phyloP scores from a whole-genome alignment of 2,797 vertebrate species.

The Lycodopsis pacificus region DNA sequence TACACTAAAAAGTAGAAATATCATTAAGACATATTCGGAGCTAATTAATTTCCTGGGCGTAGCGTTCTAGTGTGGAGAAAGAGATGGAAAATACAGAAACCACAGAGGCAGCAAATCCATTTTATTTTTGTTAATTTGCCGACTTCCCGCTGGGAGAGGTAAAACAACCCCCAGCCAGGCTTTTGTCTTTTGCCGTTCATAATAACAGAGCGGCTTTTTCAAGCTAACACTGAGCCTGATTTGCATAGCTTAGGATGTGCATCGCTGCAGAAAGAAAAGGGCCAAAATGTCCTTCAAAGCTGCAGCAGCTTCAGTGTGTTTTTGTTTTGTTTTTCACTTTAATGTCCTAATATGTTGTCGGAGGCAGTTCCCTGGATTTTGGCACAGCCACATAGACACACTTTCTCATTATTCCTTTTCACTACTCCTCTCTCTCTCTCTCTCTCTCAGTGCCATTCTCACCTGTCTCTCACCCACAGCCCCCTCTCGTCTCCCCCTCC shows the following conservation, averaged over 20 bases:
- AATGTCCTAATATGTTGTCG: constrained; percentile 75
- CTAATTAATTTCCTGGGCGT: constrained; percentile 85
- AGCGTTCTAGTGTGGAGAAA: constrained; percentile 70
- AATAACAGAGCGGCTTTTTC: constrained; percentile 84
- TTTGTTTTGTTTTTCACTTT: constrained; percentile 65
- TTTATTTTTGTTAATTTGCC: constrained; percentile 80
- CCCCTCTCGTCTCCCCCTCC: constrained; percentile 17
- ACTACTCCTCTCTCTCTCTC: constrained; percentile 4
- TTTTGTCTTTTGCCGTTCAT: constrained; percentile 81
- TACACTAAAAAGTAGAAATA: constrained; percentile 84
- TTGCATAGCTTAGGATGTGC: constrained; percentile 78
- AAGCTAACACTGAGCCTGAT: constrained; percentile 78
- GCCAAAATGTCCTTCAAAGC: constrained; percentile 75
- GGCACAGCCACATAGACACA: constrained; percentile 53
- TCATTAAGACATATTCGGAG: constrained; percentile 83
- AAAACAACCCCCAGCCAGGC: constrained; percentile 85
- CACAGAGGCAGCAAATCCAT: constrained; percentile 65
- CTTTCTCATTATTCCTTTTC: constrained; percentile 56
- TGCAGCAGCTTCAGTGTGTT: constrained; percentile 46
- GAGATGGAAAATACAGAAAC: constrained; percentile 70
- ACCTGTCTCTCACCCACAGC: constrained; percentile 49
- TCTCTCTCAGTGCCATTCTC: constrained; percentile 25
- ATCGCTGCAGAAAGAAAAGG: constrained; percentile 58
- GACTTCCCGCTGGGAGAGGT: constrained; percentile 81
- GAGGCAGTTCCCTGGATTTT: constrained; percentile 53